Conservation (phyloP, 1,140 invertebrate species). For the Trialeurodes vaporariorum region DNA sequence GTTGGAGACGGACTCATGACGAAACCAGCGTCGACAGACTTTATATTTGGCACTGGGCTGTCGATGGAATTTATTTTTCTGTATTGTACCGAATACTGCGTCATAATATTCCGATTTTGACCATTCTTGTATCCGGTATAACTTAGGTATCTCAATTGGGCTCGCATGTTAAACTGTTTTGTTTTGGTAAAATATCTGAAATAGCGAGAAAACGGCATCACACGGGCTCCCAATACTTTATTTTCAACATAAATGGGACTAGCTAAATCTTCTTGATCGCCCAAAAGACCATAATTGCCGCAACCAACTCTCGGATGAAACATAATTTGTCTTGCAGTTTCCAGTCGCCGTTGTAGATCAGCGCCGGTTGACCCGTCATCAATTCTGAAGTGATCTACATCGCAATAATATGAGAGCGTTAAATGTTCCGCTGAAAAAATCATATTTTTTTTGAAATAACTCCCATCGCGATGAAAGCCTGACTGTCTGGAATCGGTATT, state of each 20-base stretch:
- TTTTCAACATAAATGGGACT: background rate
- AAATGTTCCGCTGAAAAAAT: too few relatives aligned
- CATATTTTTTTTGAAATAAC: too few relatives aligned
- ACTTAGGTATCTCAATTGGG: background rate
- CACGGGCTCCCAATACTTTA: background rate
- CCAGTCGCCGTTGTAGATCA: background rate
- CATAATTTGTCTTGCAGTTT: background rate
- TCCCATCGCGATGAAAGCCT: too few relatives aligned
- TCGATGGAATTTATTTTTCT: background rate
- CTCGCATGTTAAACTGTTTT: background rate
- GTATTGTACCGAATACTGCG: background rate
- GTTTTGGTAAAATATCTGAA: background rate
- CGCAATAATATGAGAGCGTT: too few relatives aligned
- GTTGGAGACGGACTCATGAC: too few relatives aligned
- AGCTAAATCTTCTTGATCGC: background rate
- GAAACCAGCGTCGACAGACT: background rate
- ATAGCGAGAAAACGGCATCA: background rate
- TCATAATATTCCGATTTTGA: background rate
- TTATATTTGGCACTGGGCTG: background rate
- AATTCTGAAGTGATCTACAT: too few relatives aligned
- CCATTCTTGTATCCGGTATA: background rate
- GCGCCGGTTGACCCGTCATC: too few relatives aligned
- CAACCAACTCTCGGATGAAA: background rate
- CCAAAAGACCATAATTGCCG: background rate
- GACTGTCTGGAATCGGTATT: too few relatives aligned